Evolutionary conservation across 2,888 invertebrate species (phyloP).

Genomic region (Plebejus anna): DNA sequence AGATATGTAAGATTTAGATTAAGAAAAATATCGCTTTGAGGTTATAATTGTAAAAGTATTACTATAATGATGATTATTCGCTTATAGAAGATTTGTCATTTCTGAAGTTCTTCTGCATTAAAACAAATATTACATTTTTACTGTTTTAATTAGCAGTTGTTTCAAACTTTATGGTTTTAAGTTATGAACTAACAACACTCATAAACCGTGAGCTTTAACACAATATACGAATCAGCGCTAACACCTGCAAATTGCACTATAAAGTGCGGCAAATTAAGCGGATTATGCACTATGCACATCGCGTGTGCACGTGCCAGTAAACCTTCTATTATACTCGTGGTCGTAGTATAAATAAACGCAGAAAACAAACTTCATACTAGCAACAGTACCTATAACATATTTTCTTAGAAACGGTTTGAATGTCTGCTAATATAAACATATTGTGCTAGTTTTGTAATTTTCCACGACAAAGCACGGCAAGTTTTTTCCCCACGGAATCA

Average conservation of each 20-base stretch:
- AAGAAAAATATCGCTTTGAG: no score
- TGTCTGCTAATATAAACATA: no score
- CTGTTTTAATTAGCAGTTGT: neutral
- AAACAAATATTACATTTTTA: neutral
- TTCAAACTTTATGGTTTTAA: neutral
- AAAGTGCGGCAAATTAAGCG: constrained; percentile 22
- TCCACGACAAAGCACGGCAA: no score
- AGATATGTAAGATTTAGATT: no score
- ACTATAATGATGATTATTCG: no score
- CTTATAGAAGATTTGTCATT: neutral
- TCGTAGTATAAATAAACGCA: neutral
- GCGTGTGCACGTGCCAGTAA: constrained; percentile 16
- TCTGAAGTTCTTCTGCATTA: neutral
- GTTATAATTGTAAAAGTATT: no score
- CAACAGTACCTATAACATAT: no score
- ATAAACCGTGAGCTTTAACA: constrained; percentile 19
- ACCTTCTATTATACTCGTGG: neutral
- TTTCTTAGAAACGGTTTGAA: no score
- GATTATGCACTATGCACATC: constrained; percentile 20
- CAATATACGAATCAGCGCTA: constrained; percentile 19
- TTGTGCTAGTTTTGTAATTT: no score
- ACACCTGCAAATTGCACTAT: constrained; percentile 22
- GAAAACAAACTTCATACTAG: neutral
- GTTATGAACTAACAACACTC: neutral
- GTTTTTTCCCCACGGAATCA: no score